These are phyloP conservation scores for Ganaspis sp. DNA, from an alignment of 1,140 invertebrate genomes.

Conservation along the genomic window DNA sequence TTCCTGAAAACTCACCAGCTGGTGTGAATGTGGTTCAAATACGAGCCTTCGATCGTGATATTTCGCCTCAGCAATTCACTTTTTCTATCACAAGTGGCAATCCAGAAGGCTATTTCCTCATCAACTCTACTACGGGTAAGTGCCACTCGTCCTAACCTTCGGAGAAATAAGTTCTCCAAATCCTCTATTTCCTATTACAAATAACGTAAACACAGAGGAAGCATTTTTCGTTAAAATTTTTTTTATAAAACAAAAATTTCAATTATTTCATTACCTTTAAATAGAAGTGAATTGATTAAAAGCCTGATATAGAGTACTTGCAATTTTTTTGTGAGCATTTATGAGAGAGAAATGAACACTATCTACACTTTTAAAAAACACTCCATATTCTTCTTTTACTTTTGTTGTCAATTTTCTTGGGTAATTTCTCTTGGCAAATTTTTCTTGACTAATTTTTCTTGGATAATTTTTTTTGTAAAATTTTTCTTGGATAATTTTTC, in stretches of 20 bases:
- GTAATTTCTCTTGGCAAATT: too few relatives aligned
- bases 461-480: too few relatives aligned
- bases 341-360: too few relatives aligned
- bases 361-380: too few relatives aligned
- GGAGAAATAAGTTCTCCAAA: neutral
- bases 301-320: too few relatives aligned
- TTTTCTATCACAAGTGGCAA: constrained; percentile 93
- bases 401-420: too few relatives aligned
- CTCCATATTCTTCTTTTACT: too few relatives aligned
- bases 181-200: neutral
- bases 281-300: too few relatives aligned
- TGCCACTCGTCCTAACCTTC: constrained; percentile 37
- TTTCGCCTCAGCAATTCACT: constrained; percentile 81
- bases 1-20: constrained; percentile 89
- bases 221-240: neutral
- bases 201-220: neutral
- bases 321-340: too few relatives aligned
- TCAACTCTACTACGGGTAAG: constrained; percentile 90
- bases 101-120: constrained; percentile 91
- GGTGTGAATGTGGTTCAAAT: constrained; percentile 86
- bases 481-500: too few relatives aligned
- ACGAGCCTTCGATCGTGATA: constrained; percentile 88
- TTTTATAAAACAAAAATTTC: neutral
- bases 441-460: too few relatives aligned
- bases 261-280: too few relatives aligned